Evolutionary conservation across 1,140 invertebrate species (phyloP).

Genomic region (Scaptomyza montana): DNA sequence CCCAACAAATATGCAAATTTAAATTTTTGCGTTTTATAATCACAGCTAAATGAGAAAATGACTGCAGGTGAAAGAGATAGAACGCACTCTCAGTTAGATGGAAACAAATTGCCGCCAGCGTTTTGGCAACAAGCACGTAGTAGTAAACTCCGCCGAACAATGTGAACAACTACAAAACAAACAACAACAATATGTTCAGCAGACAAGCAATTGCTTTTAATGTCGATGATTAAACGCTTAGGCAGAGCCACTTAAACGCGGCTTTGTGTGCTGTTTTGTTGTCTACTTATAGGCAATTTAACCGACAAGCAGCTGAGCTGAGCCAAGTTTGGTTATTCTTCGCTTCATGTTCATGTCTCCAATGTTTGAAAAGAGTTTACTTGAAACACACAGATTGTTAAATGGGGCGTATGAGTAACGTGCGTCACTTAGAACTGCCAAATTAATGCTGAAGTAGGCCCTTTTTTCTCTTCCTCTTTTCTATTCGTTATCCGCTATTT

Average conservation of each 20-base stretch:
- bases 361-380: slow-evolving; percentile 35
- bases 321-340: slow-evolving; percentile 12
- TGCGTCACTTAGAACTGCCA: slow-evolving; percentile 49
- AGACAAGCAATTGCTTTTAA: slow-evolving; percentile 67
- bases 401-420: slow-evolving; percentile 67
- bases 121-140: slow-evolving; percentile 26
- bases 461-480: not conserved
- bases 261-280: slow-evolving; percentile 51
- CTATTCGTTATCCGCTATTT: slow-evolving; percentile 22
- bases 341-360: slow-evolving; percentile 1
- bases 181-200: slow-evolving; percentile 2
- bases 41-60: slow-evolving; percentile 24
- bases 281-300: slow-evolving; percentile 67
- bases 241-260: slow-evolving; percentile 44
- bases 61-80: slow-evolving; percentile 31
- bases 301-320: slow-evolving; percentile 40
- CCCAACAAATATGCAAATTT: slow-evolving; percentile 55
- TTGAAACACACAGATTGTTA: slow-evolving; percentile 44
- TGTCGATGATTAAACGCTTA: slow-evolving; percentile 57
- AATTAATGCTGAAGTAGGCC: slow-evolving; percentile 48
- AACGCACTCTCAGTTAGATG: slow-evolving; percentile 18
- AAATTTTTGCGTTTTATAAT: slow-evolving; percentile 27
- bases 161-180: slow-evolving; percentile 25
- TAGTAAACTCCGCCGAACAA: slow-evolving; percentile 9
- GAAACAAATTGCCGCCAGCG: slow-evolving; percentile 33